These are phyloP conservation scores for Apamea crenata DNA, from an alignment of 2,888 invertebrate species.

Conservation along the genomic window DNA sequence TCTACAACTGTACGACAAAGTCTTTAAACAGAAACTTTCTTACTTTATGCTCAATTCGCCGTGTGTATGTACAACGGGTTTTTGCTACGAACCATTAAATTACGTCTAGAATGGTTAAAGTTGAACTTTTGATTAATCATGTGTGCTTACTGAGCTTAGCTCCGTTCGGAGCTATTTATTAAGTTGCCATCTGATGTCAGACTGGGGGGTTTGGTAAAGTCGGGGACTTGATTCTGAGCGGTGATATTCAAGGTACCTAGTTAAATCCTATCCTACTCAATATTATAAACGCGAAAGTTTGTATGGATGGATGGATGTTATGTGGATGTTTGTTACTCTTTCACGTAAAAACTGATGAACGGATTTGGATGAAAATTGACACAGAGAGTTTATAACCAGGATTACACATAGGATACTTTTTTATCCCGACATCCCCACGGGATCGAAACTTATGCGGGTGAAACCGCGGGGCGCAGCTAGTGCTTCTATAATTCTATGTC, in stretches of 20 bases:
- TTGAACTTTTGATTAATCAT: constrained; percentile 61
- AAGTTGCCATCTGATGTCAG: constrained; percentile 50
- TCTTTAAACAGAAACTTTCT: constrained; percentile 47
- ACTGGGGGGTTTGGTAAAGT: constrained; percentile 39
- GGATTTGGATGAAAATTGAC: too few species aligned
- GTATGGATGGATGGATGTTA: too few species aligned
- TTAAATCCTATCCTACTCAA: not conserved
- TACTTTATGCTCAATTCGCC: constrained; percentile 37
- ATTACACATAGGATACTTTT: too few species aligned
- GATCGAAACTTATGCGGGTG: too few species aligned
- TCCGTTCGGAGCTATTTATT: constrained; percentile 45
- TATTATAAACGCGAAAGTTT: too few species aligned
- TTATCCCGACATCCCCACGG: too few species aligned
- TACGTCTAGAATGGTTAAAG: constrained; percentile 52
- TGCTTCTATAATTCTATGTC: not conserved
- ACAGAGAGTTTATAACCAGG: too few species aligned
- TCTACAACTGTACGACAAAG: constrained; percentile 32
- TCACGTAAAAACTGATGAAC: too few species aligned
- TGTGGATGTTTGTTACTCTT: too few species aligned
- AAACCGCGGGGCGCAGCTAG: too few species aligned
- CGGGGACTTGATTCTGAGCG: not conserved
- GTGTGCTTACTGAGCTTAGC: constrained; percentile 54
- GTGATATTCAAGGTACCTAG: constrained; percentile 31
- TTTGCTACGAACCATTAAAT: constrained; percentile 53
- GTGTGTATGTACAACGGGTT: constrained; percentile 50